These are phyloP conservation scores for Thrips palmi DNA, from an alignment of 1,140 invertebrate genomes.

Conservation along the genomic window DNA sequence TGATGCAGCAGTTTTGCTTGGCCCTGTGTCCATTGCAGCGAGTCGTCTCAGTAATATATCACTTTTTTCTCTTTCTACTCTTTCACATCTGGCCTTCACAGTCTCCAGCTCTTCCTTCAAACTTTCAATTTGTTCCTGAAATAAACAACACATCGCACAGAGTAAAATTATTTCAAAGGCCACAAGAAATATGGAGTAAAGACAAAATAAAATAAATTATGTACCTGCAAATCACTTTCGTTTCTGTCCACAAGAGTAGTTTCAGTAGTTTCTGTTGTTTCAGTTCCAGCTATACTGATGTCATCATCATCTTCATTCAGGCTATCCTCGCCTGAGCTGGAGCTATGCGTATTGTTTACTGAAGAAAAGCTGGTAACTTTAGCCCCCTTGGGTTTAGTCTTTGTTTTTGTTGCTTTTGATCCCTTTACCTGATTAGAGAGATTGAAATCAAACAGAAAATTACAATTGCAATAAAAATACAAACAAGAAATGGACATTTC, in stretches of 20 bases:
- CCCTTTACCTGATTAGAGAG: slow-evolving; percentile 19
- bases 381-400: slow-evolving; percentile 3
- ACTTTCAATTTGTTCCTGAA: slow-evolving; percentile 23
- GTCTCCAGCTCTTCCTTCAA: slow-evolving; percentile 42
- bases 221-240: slow-evolving; percentile 33
- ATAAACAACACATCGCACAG: slow-evolving; percentile 9
- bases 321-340: slow-evolving; percentile 9
- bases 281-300: slow-evolving; percentile 28
- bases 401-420: slow-evolving; percentile 16
- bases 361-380: not conserved
- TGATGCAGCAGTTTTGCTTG: slow-evolving; percentile 39
- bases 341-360: slow-evolving; percentile 12
- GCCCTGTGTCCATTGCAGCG: slow-evolving; percentile 52
- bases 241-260: slow-evolving; percentile 22
- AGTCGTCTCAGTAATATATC: slow-evolving; percentile 60
- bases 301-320: slow-evolving; percentile 27
- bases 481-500: not conserved
- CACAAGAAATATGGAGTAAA: not conserved
- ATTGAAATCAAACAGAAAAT: slow-evolving; percentile 13
- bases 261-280: slow-evolving; percentile 32
- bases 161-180: slow-evolving; percentile 16
- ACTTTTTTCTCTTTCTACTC: slow-evolving; percentile 69
- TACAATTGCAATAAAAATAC: slow-evolving; percentile 3
- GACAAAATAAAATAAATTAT: slow-evolving; percentile 15
- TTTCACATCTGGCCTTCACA: slow-evolving; percentile 38